Evolutionary conservation across 2,113 vertebrate genomes (phyloP).

Genomic region (Pelusios castaneus): DNA sequence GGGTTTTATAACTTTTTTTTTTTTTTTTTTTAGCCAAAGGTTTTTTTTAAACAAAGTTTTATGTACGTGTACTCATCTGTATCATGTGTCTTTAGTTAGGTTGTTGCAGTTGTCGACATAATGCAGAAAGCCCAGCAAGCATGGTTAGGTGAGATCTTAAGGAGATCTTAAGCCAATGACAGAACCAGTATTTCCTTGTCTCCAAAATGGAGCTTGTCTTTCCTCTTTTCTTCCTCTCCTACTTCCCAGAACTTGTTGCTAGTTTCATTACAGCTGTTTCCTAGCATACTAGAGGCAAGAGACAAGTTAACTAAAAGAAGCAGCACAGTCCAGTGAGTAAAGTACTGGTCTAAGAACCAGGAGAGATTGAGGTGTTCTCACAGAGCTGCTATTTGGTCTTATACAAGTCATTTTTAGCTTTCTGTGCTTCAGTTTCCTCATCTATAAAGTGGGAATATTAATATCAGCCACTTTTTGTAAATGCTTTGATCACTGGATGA

Average conservation of each 20-base stretch:
- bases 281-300: neutral
- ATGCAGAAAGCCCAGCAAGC: neutral
- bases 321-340: neutral
- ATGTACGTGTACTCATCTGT: neutral
- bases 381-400: neutral
- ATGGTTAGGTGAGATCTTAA: neutral
- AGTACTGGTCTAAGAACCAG: accelerated
- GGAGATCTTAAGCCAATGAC: neutral
- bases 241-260: neutral
- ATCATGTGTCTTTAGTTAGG: neutral
- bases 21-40: accelerated
- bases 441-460: neutral
- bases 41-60: neutral
- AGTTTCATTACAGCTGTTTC: neutral
- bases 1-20: accelerated
- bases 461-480: neutral
- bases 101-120: neutral
- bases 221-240: neutral
- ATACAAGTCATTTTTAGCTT: neutral
- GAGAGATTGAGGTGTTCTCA: neutral
- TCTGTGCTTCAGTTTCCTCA: neutral
- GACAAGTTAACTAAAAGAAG: neutral
- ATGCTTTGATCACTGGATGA: neutral
- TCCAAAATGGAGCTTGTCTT: neutral
- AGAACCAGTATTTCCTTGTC: neutral